Evolutionary conservation across 2,113 vertebrate species (phyloP).

Genomic region (Rhinoptilus africanus): DNA sequence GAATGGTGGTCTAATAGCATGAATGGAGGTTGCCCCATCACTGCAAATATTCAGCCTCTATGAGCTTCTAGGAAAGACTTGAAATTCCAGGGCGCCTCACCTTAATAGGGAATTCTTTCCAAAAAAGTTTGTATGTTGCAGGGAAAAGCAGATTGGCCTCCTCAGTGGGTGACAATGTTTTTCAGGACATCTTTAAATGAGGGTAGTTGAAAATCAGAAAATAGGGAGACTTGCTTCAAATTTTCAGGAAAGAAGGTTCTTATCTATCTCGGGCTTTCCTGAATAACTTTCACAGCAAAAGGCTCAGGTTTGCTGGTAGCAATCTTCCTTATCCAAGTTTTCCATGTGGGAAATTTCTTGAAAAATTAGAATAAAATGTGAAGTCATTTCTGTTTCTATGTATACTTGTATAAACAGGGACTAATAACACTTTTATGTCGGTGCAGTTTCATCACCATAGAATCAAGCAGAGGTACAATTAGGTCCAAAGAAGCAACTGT

Average conservation of each 20-base stretch:
- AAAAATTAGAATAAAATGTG: not conserved
- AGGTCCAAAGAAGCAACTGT: not conserved
- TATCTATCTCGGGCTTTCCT: not conserved
- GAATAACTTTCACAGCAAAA: not conserved
- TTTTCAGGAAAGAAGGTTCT: not conserved
- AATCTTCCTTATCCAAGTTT: not conserved
- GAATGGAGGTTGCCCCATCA: not conserved
- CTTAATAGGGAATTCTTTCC: not conserved
- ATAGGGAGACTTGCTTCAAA: not conserved
- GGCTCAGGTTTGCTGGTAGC: not conserved
- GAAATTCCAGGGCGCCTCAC: not conserved
- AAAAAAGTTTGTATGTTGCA: not conserved
- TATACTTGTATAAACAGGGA: not conserved
- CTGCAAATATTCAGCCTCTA: not conserved
- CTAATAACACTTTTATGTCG: not conserved
- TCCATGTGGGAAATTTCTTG: not conserved
- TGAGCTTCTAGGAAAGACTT: not conserved
- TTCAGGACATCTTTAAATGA: not conserved
- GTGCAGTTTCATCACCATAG: not conserved
- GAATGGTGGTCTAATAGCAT: not conserved
- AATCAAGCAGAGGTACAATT: not conserved
- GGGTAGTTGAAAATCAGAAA: not conserved
- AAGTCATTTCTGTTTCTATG: not conserved
- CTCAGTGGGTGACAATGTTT: not conserved
- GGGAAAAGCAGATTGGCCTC: not conserved